Evolutionary conservation across 1,140 invertebrate genomes (phyloP).

Genomic region (silkworm (Bombyx mori)): ASM3026992v2 NC_085113.1:9648001-9648500

Average conservation of each 20-base stretch:
- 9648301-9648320: constrained; percentile 29
- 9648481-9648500: constrained; percentile 6
- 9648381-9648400: background rate
- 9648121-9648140: constrained; percentile 53
- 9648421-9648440: too few species aligned
- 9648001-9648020: constrained; percentile 49
- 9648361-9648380: constrained; percentile 24
- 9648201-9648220: constrained; percentile 94
- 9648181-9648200: constrained; percentile 89
- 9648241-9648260: constrained; percentile 97
- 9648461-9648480: background rate
- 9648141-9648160: constrained; percentile 75
- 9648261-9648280: constrained; percentile 82
- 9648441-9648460: constrained; percentile 1
- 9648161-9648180: constrained; percentile 84
- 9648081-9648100: constrained; percentile 58
- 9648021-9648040: constrained; percentile 60
- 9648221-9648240: constrained; percentile 96
- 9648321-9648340: constrained; percentile 55
- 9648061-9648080: constrained; percentile 57
- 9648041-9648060: constrained; percentile 54
- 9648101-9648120: constrained; percentile 46
- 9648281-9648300: constrained; percentile 31
- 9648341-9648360: constrained; percentile 51
- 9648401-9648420: too few species aligned